A percentile compares a stretch with the other conserved stretches of the same genome.
phyloP scores from a whole-genome alignment of 1,140 invertebrate genomes.

The Mylabris phalerata region DNA sequence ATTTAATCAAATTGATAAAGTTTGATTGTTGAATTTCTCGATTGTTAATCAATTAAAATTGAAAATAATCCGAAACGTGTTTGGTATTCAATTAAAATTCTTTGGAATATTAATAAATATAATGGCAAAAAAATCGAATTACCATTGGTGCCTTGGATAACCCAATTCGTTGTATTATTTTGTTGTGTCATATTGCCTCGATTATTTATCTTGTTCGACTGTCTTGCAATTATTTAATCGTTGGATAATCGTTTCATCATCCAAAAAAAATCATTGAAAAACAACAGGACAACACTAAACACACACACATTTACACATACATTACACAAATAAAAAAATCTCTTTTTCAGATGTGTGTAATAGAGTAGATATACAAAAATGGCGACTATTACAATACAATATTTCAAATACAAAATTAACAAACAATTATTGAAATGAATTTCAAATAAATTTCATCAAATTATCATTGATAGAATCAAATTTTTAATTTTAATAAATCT shows the following conservation, averaged over 20 bases:
- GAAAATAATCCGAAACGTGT: too few relatives aligned
- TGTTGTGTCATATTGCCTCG: constrained; percentile 49
- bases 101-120: background rate
- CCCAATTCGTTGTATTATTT: constrained; percentile 55
- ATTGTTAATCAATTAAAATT: background rate
- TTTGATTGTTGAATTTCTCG: background rate
- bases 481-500: constrained; percentile 23
- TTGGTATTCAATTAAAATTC: too few relatives aligned
- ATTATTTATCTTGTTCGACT: too few relatives aligned
- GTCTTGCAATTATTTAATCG: too few relatives aligned
- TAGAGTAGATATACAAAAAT: constrained; percentile 42
- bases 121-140: constrained; percentile 1
- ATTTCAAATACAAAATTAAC: constrained; percentile 36
- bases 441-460: constrained; percentile 18
- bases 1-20: background rate
- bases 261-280: constrained; percentile 2
- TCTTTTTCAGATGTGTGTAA: background rate
- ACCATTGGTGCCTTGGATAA: constrained; percentile 55
- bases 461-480: background rate
- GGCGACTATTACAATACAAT: constrained; percentile 48
- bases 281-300: background rate
- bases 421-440: constrained; percentile 22
- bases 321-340: background rate
- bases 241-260: too few relatives aligned
- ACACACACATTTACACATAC: background rate